phyloP scores from a whole-genome alignment of 1,140 invertebrate species.

The Luehdorfia chinensis region DNA sequence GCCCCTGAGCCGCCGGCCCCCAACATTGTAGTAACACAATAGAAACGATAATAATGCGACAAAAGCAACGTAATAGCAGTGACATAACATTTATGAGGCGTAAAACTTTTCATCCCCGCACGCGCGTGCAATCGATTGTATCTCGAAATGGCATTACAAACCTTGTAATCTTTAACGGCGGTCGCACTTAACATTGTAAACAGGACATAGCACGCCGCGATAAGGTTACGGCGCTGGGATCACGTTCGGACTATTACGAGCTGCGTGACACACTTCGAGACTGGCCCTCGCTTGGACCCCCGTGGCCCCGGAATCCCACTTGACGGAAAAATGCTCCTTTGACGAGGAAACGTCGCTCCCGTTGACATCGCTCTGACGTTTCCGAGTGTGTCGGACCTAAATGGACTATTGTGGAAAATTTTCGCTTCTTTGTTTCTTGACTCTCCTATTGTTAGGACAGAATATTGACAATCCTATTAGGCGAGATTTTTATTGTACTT shows the following conservation, averaged over 20 bases:
- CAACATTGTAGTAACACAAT: too few relatives aligned
- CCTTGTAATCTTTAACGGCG: not conserved
- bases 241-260: not conserved
- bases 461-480: too few relatives aligned
- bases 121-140: not conserved
- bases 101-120: not conserved
- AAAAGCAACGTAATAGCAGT: not conserved
- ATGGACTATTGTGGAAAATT: not conserved
- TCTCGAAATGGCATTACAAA: not conserved
- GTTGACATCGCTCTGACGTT: not conserved
- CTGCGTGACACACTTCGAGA: not conserved
- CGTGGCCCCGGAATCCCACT: too few relatives aligned
- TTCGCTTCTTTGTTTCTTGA: too few relatives aligned
- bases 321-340: not conserved
- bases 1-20: too few relatives aligned
- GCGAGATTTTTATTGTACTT: too few relatives aligned
- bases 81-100: not conserved
- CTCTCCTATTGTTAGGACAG: too few relatives aligned
- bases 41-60: not conserved
- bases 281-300: too few relatives aligned
- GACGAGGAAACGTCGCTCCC: constrained; percentile 4
- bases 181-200: too few relatives aligned
- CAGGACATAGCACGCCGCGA: not conserved
- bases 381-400: constrained; percentile 2
- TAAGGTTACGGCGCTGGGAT: not conserved